Conservation (phyloP, 2,888 invertebrate species). For the Mesochorus sp. region DNA sequence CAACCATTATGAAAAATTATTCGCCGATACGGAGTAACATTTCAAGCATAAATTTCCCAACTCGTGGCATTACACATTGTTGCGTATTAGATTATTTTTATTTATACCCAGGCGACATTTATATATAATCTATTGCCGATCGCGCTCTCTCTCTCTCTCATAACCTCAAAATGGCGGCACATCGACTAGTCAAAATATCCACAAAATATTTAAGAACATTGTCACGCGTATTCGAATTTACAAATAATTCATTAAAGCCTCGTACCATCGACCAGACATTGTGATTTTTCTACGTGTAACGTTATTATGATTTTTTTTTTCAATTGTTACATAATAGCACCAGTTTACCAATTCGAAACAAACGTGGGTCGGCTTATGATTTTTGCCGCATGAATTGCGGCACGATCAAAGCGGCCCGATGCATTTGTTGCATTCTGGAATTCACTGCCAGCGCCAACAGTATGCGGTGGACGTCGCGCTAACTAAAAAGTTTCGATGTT, state of each 20-base stretch:
- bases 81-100: no score
- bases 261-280: conserved; percentile 42
- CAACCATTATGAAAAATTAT: background rate
- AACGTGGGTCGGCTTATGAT: conserved; percentile 26
- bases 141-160: background rate
- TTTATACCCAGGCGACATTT: no score
- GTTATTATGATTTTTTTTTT: conserved; percentile 13
- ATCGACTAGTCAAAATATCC: background rate
- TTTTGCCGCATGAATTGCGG: background rate
- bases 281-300: conserved; percentile 25
- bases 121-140: background rate
- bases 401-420: conserved; percentile 13
- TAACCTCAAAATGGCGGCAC: conserved; percentile 24
- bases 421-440: background rate
- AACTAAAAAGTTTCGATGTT: no score
- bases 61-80: no score
- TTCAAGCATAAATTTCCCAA: no score
- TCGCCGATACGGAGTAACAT: no score
- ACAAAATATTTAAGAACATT: background rate
- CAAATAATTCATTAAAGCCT: conserved; percentile 12
- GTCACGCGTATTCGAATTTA: background rate
- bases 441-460: no score
- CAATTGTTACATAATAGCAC: conserved; percentile 48
- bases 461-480: no score
- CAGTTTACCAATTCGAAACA: conserved; percentile 28